These are phyloP conservation scores for Lacerta viridis DNA, from an alignment of 2,797 vertebrate species.

Conservation along the genomic window DNA sequence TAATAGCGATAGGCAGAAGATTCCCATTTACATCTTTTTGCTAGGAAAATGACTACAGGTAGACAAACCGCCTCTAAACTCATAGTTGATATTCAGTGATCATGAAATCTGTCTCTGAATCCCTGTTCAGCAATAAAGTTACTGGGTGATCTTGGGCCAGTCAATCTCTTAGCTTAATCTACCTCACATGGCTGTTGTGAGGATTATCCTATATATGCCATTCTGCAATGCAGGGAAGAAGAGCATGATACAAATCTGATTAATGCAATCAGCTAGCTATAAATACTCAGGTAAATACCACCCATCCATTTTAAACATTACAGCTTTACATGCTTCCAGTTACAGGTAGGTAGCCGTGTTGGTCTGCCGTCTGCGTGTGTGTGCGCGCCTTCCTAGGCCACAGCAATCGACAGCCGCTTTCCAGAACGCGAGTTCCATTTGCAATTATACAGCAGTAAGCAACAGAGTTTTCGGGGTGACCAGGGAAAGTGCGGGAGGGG, in stretches of 20 bases:
- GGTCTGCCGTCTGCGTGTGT: too few relatives aligned
- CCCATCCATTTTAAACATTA: not conserved
- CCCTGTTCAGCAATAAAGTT: not conserved
- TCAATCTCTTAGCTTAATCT: not conserved
- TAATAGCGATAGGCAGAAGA: constrained; percentile 28
- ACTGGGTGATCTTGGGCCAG: not conserved
- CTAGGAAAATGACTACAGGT: constrained; percentile 20
- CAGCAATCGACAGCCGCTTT: too few relatives aligned
- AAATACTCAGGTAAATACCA: not conserved
- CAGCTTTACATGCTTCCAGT: not conserved
- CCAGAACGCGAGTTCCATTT: too few relatives aligned
- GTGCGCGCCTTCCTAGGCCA: too few relatives aligned
- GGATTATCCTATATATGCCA: not conserved
- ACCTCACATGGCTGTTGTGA: not conserved
- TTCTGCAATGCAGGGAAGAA: not conserved
- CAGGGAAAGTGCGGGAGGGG: too few relatives aligned
- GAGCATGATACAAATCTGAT: not conserved
- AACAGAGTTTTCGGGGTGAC: too few relatives aligned
- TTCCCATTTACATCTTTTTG: constrained; percentile 22
- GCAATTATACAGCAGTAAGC: too few relatives aligned
- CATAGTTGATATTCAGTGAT: not conserved
- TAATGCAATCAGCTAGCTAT: not conserved
- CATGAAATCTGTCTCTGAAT: not conserved
- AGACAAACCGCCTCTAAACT: not conserved
- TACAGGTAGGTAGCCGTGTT: too few relatives aligned